Conservation (phyloP, 2,888 invertebrate species). For the Diplolepis rosae region DNA sequence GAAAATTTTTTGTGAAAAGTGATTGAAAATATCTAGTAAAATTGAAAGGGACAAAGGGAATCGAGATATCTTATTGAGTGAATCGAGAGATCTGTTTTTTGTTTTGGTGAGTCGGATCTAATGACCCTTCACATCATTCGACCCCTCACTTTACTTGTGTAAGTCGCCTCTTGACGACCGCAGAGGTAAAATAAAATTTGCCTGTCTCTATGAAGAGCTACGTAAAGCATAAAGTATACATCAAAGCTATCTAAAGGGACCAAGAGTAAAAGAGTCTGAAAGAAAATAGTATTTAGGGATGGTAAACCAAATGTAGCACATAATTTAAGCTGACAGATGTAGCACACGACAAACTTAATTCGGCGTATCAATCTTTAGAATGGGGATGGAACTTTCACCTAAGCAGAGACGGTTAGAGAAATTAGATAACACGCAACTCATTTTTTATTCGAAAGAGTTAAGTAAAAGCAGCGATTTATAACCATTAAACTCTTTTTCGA, state of each 20-base stretch:
- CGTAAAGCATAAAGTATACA: slow-evolving; percentile 51
- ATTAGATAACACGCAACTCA: not conserved
- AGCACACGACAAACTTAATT: slow-evolving; percentile 68
- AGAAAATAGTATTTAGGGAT: slow-evolving; percentile 56
- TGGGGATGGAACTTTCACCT: slow-evolving; percentile 51
- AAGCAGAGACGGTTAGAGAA: slow-evolving; percentile 14
- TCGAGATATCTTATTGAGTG: slow-evolving; percentile 37
- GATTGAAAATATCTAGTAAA: too few relatives aligned
- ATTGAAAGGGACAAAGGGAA: slow-evolving; percentile 33
- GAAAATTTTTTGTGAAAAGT: too few relatives aligned
- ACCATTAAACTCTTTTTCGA: not conserved
- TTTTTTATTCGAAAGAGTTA: slow-evolving; percentile 10
- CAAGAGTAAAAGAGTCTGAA: slow-evolving; percentile 40
- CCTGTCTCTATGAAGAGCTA: slow-evolving; percentile 55
- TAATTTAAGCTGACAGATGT: slow-evolving; percentile 70
- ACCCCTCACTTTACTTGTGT: slow-evolving; percentile 40
- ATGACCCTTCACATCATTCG: slow-evolving; percentile 48
- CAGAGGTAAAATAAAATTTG: slow-evolving; percentile 65
- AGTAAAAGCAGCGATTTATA: not conserved
- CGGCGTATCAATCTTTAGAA: slow-evolving; percentile 71
- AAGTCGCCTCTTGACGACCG: slow-evolving; percentile 41
- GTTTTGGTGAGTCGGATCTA: slow-evolving; percentile 42
- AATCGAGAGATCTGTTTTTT: slow-evolving; percentile 25
- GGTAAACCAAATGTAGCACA: slow-evolving; percentile 68
- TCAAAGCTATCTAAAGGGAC: slow-evolving; percentile 56